Base-by-base conservation (phyloP, 2,113 vertebrate species). In the Delphinapterus leucas region DNA sequence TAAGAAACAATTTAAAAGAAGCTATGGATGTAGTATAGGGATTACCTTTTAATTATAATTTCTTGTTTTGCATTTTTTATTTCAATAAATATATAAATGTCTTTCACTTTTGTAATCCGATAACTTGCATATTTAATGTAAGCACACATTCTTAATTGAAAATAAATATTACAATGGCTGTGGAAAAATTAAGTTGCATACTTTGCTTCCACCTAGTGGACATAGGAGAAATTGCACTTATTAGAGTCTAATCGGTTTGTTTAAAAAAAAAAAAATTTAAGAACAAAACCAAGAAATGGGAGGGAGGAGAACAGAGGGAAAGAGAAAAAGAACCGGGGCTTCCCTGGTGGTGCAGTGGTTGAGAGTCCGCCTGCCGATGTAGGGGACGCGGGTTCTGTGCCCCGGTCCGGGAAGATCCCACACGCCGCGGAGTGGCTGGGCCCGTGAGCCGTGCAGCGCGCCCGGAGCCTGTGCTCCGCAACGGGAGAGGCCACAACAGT, bases 171-270 rank as follows among this genome's bases (percentile, higher is more conserved):
- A 4, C 14, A 2, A 5, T 31, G 11, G 20, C 3, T 17, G 2
- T 0, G 2, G 38, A 33, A 83, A 61, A 80, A 49, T 68, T 49
- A 76, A 81, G 58, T 1, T 11, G 2, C 28, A 15, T 92, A 15
- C 88, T 95, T 94, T 90, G 80, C n/a, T 49, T 10, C 95, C 97
- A 67, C 38, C 84, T 92, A 74, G 74, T 81, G 97, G 93, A 1
- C 8, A 0, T 26, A n/a, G 3, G 2, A n/a, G 33, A 28, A 87
- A 87, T 44, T 92, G 70, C 93, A 96, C 21, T 8, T 28, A 26
- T 8, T 28, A 26, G 36, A 76, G 33, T 33, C 41, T 60, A 55
- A 33, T 28, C 0, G 5, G 38, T 76, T 47, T 70, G 1, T 14
- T 23, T 58, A 13, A 61, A 68, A 68, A 68, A 10, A 25, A 85